These are phyloP conservation scores for Molossus alvarezi DNA, from an alignment of 2,797 vertebrate genomes.

Conservation along the genomic window DNA sequence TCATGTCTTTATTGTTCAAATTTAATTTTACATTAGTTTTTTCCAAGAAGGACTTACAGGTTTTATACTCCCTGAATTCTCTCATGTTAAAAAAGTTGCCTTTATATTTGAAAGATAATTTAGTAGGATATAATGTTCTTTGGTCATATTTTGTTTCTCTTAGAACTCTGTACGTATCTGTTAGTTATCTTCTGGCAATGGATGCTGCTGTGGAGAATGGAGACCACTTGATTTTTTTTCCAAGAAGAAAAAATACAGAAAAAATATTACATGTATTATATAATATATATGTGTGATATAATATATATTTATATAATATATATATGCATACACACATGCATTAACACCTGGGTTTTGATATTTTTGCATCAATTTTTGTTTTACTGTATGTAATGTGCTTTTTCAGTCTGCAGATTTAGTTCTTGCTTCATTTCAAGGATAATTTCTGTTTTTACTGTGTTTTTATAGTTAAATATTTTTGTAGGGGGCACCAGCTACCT, in stretches of 20 bases:
- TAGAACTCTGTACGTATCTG: not conserved
- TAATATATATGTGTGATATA: not conserved
- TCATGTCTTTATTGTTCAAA: not conserved
- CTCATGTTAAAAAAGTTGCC: not conserved
- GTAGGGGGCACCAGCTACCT: not conserved
- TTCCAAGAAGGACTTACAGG: not conserved
- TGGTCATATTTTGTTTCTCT: constrained; percentile 5
- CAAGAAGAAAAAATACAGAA: constrained; percentile 15
- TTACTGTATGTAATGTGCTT: not conserved
- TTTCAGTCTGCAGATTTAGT: not conserved
- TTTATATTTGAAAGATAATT: not conserved
- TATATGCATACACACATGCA: not conserved
- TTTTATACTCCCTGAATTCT: not conserved
- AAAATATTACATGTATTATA: not conserved
- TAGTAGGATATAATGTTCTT: not conserved
- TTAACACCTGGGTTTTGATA: no score
- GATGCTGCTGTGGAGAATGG: not conserved
- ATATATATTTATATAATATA: not conserved
- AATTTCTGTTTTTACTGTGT: not conserved
- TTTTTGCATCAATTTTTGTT: no score
- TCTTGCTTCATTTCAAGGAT: not conserved
- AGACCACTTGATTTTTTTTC: not conserved
- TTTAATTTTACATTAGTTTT: constrained; percentile 5
- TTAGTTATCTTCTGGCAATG: not conserved
- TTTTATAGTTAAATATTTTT: not conserved